Conservation (phyloP, 92 coral and sea anemone genomes). For the Palythoa heliodiscus region DNA sequence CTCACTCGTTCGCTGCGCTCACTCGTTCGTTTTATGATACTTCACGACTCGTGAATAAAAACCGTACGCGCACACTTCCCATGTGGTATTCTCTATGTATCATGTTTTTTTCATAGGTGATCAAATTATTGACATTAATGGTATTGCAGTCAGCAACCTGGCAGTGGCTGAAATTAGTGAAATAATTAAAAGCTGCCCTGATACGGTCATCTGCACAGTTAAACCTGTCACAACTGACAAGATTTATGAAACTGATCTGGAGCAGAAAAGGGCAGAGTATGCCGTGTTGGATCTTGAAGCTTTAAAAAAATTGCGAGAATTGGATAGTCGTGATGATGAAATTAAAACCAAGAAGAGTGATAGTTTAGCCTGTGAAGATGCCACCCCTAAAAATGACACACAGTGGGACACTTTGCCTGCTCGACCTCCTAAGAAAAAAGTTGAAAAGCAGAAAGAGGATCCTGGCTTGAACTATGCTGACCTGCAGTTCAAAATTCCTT, state of each 20-base stretch:
- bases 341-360: neutral
- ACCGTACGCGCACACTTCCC: too few species aligned
- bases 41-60: too few species aligned
- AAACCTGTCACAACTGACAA: constrained; percentile 86
- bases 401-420: constrained; percentile 8
- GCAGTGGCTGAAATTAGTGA: constrained; percentile 86
- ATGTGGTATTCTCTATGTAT: too few species aligned
- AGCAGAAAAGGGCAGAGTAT: constrained; percentile 67
- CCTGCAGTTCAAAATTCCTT: neutral
- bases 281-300: constrained; percentile 88
- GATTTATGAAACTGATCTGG: constrained; percentile 70
- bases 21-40: too few species aligned
- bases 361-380: neutral
- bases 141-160: constrained; percentile 79
- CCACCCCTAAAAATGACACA: neutral
- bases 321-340: constrained; percentile 48
- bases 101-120: constrained; percentile 64
- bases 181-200: constrained; percentile 85
- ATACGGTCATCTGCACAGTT: constrained; percentile 83
- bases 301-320: constrained; percentile 53
- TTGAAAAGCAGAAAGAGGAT: neutral
- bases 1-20: too few species aligned
- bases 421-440: constrained; percentile 5
- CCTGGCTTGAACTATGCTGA: constrained; percentile 16
- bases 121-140: constrained; percentile 91